Base-by-base conservation (phyloP, 2,113 vertebrate genomes). In the Polypterus senegalus region DNA sequence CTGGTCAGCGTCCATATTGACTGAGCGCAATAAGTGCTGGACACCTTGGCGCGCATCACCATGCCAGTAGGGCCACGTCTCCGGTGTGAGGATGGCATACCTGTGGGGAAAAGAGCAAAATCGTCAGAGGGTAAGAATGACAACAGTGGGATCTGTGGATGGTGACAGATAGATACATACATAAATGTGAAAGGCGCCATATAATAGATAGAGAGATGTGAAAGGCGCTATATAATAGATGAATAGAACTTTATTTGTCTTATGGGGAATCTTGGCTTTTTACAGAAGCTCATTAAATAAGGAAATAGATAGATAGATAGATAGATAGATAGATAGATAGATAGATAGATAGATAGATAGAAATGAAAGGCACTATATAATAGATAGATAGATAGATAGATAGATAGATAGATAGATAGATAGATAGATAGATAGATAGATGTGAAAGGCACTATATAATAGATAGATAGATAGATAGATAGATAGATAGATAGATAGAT, bases 1-100 rank as follows among this genome's bases (percentile, higher is more conserved):
- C 82, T 98, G 94, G 74, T 97, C 95, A 0, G 76, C 74, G 3
- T 98, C 95, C 93, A 98, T 97, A 79, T 94, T 92, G 66, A 98
- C 95, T 0, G 91, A 90, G n/a, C 73, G 76, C 6, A 98, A 79
- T 9, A 97, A 81, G 71, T 95, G 93, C 69, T 95, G 89, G 64
- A 95, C 92, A 0, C 95, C 95, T 66, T 95, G 90, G 49, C 89
- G 85, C 72, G 96, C 91, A 0, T 90, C 85, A 11, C 91, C 91
- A 0, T 67, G 81, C 95, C 95, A 98, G 5, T 9, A 55, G 0
- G 95, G 95, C 93, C 91, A 98, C 0, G 94, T 97, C 79, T 97
- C 88, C 0, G 81, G 73, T 4, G 94, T 97, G 63, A 98, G 84
- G 66, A 98, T 96, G 73, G 94, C 92, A 0, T 98, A 97, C 74